Base-by-base conservation (phyloP, 1,140 invertebrate species). In the Magallana ariakensis region DNA sequence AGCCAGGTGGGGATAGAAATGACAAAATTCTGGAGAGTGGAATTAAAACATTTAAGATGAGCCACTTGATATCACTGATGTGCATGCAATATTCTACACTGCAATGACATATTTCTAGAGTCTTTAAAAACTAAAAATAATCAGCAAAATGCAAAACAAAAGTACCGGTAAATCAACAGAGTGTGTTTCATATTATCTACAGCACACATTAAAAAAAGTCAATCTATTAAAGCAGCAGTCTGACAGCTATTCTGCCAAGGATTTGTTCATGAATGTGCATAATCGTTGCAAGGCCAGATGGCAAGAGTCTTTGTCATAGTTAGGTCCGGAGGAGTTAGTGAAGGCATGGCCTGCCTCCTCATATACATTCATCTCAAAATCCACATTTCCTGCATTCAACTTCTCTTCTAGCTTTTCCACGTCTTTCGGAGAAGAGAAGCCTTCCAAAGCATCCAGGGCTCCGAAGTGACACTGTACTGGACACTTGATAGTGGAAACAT, bases 381-480 rank as follows among this genome's bases (percentile, higher is more conserved):
- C 62, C 1, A 87, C 83, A 0, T 60, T 56, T 4, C 58, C 75
- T 0, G 46, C 57, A n/a, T 86, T 87, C n/a, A 91, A 55, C 33
- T 57, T 87, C 55, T 87, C 26, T 33, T 87, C 82, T 16, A 91
- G 53, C 55, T 46, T 55, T 11, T 82, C 83, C 19, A 81, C 81
- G 26, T 90, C 89, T 56, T 86, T 85, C 0, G 87, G 89, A 13
- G 89, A 66, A 10, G 90, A 88, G 70, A 90, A 91, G 7, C 90
- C 90, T 13, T 80, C 88, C 13, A 90, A 11, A 0, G 62, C 46
- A 87, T 94, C 93, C 1, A 87, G 83, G 13, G 90, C 89, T 19
- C 90, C 93, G 87, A 93, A 94, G 84, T 94, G 93, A 26, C 91
- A 92, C 86, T 94, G 93, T 0, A 94, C 16, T 8, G 93, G 93